Evolutionary conservation across 2,797 vertebrate species (phyloP).

Genomic region (Sardinella longiceps): DNA sequence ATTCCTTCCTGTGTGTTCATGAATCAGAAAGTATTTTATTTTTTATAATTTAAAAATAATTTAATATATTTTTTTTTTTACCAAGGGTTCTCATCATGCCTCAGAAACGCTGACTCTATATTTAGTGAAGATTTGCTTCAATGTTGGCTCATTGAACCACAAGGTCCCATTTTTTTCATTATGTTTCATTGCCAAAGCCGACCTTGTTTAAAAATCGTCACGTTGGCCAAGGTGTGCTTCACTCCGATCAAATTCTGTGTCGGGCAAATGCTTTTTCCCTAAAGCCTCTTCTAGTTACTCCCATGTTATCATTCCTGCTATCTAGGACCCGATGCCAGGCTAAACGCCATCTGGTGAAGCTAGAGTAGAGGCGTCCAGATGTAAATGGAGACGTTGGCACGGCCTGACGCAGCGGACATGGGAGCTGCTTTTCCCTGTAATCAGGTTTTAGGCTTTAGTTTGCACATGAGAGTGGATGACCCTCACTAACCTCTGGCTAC

Average conservation of each 20-base stretch:
- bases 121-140: not conserved
- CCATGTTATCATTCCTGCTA: not conserved
- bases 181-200: not conserved
- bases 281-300: not conserved
- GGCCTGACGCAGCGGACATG: not conserved
- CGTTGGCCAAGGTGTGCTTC: not conserved
- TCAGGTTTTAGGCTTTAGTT: constrained; percentile 4
- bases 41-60: too few relatives aligned
- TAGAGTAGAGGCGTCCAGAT: constrained; percentile 15
- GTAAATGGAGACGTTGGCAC: constrained; percentile 14
- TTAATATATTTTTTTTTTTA: too few relatives aligned
- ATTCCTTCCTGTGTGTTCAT: constrained; percentile 1
- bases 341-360: not conserved
- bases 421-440: not conserved
- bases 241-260: not conserved
- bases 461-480: not conserved
- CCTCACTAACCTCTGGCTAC: not conserved
- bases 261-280: not conserved
- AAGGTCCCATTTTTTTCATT: too few relatives aligned
- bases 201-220: not conserved
- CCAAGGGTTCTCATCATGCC: not conserved
- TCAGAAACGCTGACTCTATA: not conserved
- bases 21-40: not conserved
- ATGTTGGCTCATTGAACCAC: not conserved
- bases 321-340: not conserved